A percentile compares a stretch with the other conserved stretches of the same genome.
Conservation (phyloP, 2,113 vertebrate species). For the Isurus oxyrinchus region DNA sequence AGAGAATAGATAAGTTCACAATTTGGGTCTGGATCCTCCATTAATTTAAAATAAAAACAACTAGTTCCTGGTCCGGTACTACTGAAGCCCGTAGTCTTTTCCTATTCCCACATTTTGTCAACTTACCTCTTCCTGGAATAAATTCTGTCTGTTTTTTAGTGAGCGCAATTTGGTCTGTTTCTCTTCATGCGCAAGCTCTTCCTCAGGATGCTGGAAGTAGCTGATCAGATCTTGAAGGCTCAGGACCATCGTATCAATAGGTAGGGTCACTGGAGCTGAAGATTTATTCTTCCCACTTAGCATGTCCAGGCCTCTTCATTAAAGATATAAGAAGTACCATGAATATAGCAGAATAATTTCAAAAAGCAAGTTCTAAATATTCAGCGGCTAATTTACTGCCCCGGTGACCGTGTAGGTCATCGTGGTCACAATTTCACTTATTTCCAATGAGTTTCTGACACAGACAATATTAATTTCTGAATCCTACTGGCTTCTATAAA, state of each 20-base stretch:
- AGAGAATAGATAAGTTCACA: neutral
- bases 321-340: neutral
- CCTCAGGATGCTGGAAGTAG: conserved; percentile 80
- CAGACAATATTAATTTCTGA: neutral
- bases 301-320: conserved; percentile 70
- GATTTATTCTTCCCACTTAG: conserved; percentile 72
- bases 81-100: no score
- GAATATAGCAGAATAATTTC: neutral
- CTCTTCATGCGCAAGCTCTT: conserved; percentile 84
- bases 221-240: conserved; percentile 85
- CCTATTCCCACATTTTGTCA: neutral
- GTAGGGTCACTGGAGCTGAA: conserved; percentile 55
- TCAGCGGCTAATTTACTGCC: neutral
- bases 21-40: neutral
- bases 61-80: neutral
- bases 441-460: neutral
- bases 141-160: conserved; percentile 80
- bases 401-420: neutral
- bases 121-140: conserved; percentile 85
- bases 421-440: neutral
- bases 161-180: conserved; percentile 85
- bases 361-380: neutral
- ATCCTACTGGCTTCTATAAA: neutral
- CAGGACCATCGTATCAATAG: conserved; percentile 75
- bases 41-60: no score